These are phyloP conservation scores for Xiphorhynchus erythropygius DNA, from an alignment of 2,797 vertebrate genomes.

Conservation along the genomic window DNA sequence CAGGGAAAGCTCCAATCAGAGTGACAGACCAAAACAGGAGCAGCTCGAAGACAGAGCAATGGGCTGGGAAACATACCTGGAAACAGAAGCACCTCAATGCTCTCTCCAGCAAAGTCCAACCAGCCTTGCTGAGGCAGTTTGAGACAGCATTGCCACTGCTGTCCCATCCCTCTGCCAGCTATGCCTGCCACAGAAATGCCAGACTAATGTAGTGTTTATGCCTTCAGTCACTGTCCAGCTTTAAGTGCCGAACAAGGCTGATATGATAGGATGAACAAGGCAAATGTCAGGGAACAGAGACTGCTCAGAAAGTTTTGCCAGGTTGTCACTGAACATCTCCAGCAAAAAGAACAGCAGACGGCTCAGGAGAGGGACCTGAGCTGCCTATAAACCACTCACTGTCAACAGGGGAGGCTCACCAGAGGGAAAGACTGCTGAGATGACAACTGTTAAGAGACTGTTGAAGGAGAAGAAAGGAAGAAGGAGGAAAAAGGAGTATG, in stretches of 20 bases:
- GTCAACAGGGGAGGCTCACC: not conserved
- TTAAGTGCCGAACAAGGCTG: rapidly evolving
- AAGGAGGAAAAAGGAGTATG: no score
- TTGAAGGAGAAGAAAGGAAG: not conserved
- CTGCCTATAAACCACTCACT: not conserved
- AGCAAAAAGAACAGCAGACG: not conserved
- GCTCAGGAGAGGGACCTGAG: not conserved
- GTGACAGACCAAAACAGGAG: not conserved
- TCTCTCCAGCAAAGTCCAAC: not conserved
- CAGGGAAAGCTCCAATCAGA: not conserved
- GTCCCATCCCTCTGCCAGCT: not conserved
- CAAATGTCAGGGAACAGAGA: not conserved
- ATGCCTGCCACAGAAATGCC: rapidly evolving
- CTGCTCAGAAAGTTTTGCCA: rapidly evolving
- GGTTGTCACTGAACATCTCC: not conserved
- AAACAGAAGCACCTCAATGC: not conserved
- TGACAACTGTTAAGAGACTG: not conserved
- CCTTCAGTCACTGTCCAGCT: not conserved
- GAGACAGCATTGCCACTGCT: not conserved
- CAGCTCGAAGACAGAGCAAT: not conserved
- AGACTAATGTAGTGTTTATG: rapidly evolving
- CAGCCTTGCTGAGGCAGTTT: not conserved
- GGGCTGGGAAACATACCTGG: not conserved
- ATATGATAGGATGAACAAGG: rapidly evolving
- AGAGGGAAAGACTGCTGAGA: not conserved